phyloP scores from a whole-genome alignment of 2,797 vertebrate species.

The Arctocebus calabarensis region DNA sequence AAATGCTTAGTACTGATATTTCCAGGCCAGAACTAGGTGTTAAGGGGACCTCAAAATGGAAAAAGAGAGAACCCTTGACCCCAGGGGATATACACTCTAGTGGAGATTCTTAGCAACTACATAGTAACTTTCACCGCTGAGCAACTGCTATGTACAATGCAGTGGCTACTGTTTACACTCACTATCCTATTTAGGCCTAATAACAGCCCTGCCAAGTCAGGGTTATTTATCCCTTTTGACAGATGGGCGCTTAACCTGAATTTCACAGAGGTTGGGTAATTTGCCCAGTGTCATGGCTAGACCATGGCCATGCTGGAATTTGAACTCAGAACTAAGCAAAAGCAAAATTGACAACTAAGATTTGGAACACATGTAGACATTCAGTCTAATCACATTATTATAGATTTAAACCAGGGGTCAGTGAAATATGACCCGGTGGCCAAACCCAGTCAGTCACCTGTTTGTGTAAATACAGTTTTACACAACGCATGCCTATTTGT shows the following conservation, averaged over 20 bases:
- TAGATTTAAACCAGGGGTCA: not conserved
- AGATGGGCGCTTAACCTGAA: not conserved
- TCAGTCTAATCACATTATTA: not conserved
- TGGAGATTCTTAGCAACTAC: not conserved
- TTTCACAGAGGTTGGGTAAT: not conserved
- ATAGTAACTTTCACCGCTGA: not conserved
- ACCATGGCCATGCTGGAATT: not conserved
- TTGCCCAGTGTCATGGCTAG: not conserved
- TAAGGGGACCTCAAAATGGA: not conserved
- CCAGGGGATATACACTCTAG: not conserved
- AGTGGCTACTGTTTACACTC: not conserved
- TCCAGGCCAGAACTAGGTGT: not conserved
- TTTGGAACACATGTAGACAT: not conserved
- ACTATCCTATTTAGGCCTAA: not conserved
- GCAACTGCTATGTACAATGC: not conserved
- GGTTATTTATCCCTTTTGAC: not conserved
- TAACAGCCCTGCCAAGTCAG: not conserved
- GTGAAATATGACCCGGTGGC: not conserved
- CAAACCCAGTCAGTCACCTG: not conserved
- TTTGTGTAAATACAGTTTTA: not conserved
- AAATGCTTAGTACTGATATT: not conserved
- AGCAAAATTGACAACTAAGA: not conserved
- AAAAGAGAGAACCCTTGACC: not conserved
- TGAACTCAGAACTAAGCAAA: not conserved
- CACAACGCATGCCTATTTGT: not conserved